Evolutionary conservation across 37 sponge, comb jelly and placozoan species (phyloP).

Genomic region (Diacarnus erythraeanus): DNA sequence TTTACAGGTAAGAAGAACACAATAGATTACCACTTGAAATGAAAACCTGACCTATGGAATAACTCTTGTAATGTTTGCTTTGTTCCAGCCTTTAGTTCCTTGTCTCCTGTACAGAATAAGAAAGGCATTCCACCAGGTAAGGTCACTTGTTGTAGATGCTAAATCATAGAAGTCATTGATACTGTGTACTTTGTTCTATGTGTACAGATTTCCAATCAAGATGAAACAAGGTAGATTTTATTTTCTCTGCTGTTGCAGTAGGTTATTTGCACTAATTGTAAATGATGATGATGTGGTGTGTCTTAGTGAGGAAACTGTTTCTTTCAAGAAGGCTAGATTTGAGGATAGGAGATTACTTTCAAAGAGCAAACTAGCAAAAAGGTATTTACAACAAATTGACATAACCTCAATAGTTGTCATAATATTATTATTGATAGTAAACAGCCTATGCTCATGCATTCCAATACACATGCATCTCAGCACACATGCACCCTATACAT

Average conservation of each 20-base stretch:
- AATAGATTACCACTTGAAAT: not conserved
- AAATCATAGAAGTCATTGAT: not conserved
- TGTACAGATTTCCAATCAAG: not conserved
- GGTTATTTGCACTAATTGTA: not conserved
- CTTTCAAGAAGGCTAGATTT: not conserved
- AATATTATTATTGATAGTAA: too few relatives aligned
- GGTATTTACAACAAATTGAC: too few relatives aligned
- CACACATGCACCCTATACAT: too few relatives aligned
- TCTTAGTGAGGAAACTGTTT: not conserved
- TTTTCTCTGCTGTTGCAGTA: not conserved
- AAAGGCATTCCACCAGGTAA: not conserved
- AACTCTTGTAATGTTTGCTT: not conserved
- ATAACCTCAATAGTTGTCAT: too few relatives aligned
- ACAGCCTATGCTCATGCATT: too few relatives aligned
- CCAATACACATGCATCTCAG: too few relatives aligned
- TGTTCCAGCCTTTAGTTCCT: conserved; percentile 9
- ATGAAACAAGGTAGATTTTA: not conserved
- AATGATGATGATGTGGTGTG: not conserved
- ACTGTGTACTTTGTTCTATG: not conserved
- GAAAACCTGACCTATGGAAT: not conserved
- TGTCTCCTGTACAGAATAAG: not conserved
- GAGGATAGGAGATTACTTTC: not conserved
- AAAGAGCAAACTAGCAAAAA: not conserved
- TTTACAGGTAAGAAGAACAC: conserved; percentile 7
- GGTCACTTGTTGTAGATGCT: not conserved